Evolutionary conservation across 2,888 invertebrate species (phyloP), one percentile per base, ranked within the genome.

Genomic region (Zaprionus obscuricornis): DNA sequence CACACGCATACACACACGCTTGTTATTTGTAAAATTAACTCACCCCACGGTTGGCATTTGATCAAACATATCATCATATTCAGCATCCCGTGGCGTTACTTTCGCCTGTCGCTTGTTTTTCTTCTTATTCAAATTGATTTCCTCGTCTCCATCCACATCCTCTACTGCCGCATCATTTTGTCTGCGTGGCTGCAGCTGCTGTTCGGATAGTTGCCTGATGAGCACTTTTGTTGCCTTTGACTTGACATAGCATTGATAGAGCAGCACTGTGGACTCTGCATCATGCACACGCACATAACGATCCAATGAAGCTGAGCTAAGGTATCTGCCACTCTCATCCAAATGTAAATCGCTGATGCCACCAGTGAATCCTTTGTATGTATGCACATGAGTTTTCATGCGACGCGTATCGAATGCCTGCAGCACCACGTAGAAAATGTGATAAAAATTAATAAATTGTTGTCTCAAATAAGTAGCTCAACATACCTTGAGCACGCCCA

Each of bases 171-270:
- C 0, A 6, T 7, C 17, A 8, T 11, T 6, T 1, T 20, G 22
- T 4, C 7, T 29, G 18, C n/a, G n/a, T n/a, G 45, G 55, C 37
- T 46, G 45, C n/a, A 26, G 64, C 58, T 55, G 43, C 16, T 54
- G 26, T 24, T 45, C 50, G 7, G 77, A 37, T 1, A 73, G 59
- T 45, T 81, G 76, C 3, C 88, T 76, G 8, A 89, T 69, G 1
- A 90, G 69, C 4, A 90, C 75, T 37, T 85, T 79, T 0, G 95
- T 94, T 39, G 96, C 91, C 87, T 95, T 94, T 0, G 97, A 96
- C 70, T 97, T 97, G 62, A 97, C 90, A 88, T 98, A 98, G 90
- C 95, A 93, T 94, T 97, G 96, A 87, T 94, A 93, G 3, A 96
- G 67, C 51, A 97, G 88, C 49, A 93, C 91, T 86, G 95, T 96